A percentile compares a stretch with the other conserved stretches of the same genome.
Conservation (phyloP, 2,113 vertebrate genomes). For the Pelmatolapia mariae region DNA sequence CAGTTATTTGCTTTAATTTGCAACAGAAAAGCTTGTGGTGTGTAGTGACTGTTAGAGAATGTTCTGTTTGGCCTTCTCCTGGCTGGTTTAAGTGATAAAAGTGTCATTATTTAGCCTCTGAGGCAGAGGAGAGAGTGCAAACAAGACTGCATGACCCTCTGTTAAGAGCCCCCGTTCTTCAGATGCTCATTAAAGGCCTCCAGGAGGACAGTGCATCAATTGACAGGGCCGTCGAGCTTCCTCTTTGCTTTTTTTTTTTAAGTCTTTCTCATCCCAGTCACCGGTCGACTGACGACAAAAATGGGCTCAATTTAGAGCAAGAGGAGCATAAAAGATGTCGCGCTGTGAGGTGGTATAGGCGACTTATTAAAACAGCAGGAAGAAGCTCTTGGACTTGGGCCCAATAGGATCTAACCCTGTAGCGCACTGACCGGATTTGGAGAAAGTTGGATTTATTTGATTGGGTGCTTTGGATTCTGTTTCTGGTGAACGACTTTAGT, state of each 20-base stretch:
- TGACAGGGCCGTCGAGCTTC: slow-evolving; percentile 54
- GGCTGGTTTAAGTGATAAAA: slow-evolving; percentile 93
- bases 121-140: slow-evolving; percentile 85
- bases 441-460: slow-evolving; percentile 37
- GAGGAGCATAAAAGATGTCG: slow-evolving; percentile 57
- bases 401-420: slow-evolving; percentile 83
- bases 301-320: slow-evolving; percentile 41
- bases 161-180: slow-evolving; percentile 79
- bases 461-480: background rate
- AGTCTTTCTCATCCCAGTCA: slow-evolving; percentile 32
- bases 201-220: slow-evolving; percentile 70
- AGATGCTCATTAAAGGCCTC: slow-evolving; percentile 85
- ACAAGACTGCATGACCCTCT: slow-evolving; percentile 82
- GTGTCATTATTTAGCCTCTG: slow-evolving; percentile 87
- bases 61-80: slow-evolving; percentile 77
- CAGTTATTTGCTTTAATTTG: slow-evolving; percentile 81
- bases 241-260: slow-evolving; percentile 5
- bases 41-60: slow-evolving; percentile 88
- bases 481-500: slow-evolving; percentile 28
- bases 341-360: slow-evolving; percentile 57
- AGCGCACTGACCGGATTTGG: slow-evolving; percentile 68
- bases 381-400: slow-evolving; percentile 67
- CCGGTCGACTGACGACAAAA: slow-evolving; percentile 6
- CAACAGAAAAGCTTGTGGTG: slow-evolving; percentile 80
- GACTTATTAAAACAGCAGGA: slow-evolving; percentile 83